phyloP scores from a whole-genome alignment of 2,113 vertebrate species.

The Oncorhynchus keta region DNA sequence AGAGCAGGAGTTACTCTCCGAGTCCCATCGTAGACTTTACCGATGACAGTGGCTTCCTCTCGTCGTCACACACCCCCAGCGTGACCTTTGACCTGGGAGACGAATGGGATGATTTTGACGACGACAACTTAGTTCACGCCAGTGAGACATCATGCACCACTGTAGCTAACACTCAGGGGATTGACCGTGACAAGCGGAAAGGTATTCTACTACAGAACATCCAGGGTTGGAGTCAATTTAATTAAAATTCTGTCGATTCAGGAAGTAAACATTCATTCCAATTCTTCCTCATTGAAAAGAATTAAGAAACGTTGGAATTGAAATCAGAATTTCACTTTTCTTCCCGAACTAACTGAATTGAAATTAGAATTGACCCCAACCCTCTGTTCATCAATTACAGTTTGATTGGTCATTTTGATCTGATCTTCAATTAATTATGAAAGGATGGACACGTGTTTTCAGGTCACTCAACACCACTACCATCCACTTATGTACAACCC shows the following conservation, averaged over 20 bases:
- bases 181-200: constrained; percentile 27
- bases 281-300: too few species aligned
- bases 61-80: constrained; percentile 67
- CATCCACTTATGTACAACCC: constrained; percentile 13
- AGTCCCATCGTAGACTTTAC: constrained; percentile 8
- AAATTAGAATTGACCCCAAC: too few species aligned
- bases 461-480: constrained; percentile 25
- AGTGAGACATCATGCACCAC: constrained; percentile 50
- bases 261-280: too few species aligned
- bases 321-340: too few species aligned
- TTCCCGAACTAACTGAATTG: too few species aligned
- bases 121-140: constrained; percentile 76
- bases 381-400: too few species aligned
- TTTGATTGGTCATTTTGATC: too few species aligned
- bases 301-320: too few species aligned
- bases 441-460: background rate
- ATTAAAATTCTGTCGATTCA: too few species aligned
- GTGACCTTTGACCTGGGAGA: constrained; percentile 82
- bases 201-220: constrained; percentile 35
- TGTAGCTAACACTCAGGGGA: constrained; percentile 26
- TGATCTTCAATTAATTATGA: background rate
- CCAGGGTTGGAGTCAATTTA: too few species aligned
- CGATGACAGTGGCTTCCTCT: constrained; percentile 45
- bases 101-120: constrained; percentile 84
- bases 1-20: constrained; percentile 36